Evolutionary conservation across 2,113 vertebrate species (phyloP).

Genomic region (Cyphotilapia sp.): DNA sequence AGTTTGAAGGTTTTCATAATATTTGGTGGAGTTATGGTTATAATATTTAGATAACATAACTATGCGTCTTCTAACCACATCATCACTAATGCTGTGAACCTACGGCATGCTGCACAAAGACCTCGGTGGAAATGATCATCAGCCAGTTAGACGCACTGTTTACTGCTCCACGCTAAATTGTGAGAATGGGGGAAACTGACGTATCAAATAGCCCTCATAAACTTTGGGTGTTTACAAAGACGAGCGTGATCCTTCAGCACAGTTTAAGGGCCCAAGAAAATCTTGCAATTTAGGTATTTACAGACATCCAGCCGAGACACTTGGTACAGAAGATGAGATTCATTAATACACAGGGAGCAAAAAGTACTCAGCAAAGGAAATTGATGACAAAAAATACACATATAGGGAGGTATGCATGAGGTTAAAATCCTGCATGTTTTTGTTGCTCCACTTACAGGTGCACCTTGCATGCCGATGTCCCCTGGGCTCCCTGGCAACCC

Average conservation of each 20-base stretch:
- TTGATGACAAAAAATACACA: neutral
- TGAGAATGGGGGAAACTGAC: neutral
- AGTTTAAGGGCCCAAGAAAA: neutral
- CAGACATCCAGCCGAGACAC: neutral
- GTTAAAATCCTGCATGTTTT: neutral
- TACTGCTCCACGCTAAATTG: neutral
- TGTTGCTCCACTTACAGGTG: constrained; percentile 76
- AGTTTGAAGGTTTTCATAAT: neutral
- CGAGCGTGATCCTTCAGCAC: neutral
- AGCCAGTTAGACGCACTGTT: neutral
- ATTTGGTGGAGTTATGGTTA: neutral
- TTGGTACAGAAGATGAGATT: neutral
- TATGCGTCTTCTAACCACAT: neutral
- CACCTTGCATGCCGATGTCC: constrained; percentile 80
- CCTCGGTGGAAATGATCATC: neutral
- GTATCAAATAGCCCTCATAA: neutral
- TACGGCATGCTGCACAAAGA: neutral
- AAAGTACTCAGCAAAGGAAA: neutral
- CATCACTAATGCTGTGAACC: neutral
- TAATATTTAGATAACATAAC: neutral
- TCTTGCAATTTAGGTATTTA: neutral
- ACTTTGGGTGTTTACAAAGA: constrained; percentile 8
- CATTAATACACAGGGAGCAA: neutral
- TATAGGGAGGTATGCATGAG: neutral
- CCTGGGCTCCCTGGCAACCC: constrained; percentile 84